phyloP scores from a whole-genome alignment of 2,797 vertebrate genomes.

The Sus cebifrons region DNA sequence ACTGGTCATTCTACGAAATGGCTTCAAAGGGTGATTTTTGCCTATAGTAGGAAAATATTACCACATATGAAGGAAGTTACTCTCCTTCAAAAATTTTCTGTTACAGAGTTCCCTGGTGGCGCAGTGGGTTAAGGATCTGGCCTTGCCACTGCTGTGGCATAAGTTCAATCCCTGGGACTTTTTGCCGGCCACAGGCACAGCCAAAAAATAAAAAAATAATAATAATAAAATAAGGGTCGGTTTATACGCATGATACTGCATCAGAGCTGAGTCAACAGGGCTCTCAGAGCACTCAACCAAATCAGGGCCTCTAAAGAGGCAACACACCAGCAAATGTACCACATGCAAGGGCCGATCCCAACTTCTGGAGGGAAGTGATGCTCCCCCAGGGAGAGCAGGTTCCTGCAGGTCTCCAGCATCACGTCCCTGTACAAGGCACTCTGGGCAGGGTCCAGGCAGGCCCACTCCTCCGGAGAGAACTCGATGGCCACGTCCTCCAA shows the following conservation, averaged over 20 bases:
- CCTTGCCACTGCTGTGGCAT: too few species aligned
- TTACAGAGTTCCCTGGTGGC: background rate
- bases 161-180: too few species aligned
- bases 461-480: background rate
- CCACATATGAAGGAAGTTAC: background rate
- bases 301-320: too few species aligned
- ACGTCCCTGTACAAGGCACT: too few species aligned
- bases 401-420: background rate
- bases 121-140: too few species aligned
- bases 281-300: too few species aligned
- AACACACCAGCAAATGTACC: background rate
- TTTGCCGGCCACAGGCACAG: too few species aligned
- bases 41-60: background rate
- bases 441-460: background rate
- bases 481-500: background rate
- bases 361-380: background rate
- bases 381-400: background rate
- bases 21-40: background rate
- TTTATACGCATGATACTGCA: too few species aligned
- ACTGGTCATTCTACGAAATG: background rate
- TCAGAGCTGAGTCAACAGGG: too few species aligned
- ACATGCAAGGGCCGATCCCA: background rate
- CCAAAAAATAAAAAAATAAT: too few species aligned
- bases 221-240: too few species aligned
- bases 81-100: background rate